Conservation (phyloP, 2,888 invertebrate species). For the Kryphioiulus occultus region DNA sequence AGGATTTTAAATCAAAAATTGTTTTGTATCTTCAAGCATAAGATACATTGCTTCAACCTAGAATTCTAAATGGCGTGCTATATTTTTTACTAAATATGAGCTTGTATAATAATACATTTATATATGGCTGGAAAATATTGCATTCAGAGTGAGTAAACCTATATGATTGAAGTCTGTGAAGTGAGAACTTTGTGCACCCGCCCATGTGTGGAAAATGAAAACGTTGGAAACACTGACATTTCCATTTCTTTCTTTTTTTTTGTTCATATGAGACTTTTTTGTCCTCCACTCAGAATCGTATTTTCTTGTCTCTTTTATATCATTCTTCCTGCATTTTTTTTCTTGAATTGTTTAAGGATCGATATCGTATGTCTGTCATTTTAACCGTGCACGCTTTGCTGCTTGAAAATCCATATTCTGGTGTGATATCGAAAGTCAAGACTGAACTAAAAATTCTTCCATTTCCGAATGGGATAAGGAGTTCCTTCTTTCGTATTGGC, state of each 20-base stretch:
- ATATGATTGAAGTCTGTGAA: slow-evolving; percentile 37
- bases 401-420: slow-evolving; percentile 24
- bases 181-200: slow-evolving; percentile 16
- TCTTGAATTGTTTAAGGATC: slow-evolving; percentile 40
- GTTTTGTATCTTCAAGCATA: too few species aligned
- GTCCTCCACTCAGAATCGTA: slow-evolving; percentile 34
- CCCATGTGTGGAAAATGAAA: slow-evolving; percentile 42
- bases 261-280: slow-evolving; percentile 10
- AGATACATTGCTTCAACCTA: not conserved
- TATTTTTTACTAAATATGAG: not conserved
- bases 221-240: slow-evolving; percentile 41
- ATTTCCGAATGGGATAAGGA: not conserved
- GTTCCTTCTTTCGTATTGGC: not conserved
- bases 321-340: slow-evolving; percentile 25
- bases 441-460: not conserved
- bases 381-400: slow-evolving; percentile 31
- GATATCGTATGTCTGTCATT: slow-evolving; percentile 42
- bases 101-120: not conserved
- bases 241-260: slow-evolving; percentile 33
- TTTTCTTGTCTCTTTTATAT: slow-evolving; percentile 32
- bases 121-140: not conserved
- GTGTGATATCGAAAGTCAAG: not conserved
- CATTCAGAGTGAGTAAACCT: not conserved
- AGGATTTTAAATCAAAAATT: too few species aligned
- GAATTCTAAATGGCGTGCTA: not conserved